phyloP scores from a whole-genome alignment of 2,888 invertebrate genomes.

The Ommatoiulus sabulosus region DNA sequence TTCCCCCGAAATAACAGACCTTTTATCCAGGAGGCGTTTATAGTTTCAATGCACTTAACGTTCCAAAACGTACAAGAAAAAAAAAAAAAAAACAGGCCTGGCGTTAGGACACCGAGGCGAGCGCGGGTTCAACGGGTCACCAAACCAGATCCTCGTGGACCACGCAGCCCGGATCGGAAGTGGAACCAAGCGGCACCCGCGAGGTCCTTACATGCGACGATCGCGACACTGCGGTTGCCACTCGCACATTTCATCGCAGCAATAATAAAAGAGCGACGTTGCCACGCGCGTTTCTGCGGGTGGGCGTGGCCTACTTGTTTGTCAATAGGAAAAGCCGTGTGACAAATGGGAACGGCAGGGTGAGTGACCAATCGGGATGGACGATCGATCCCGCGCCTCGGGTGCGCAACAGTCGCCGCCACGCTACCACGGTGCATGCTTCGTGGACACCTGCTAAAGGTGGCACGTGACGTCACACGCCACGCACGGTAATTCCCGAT shows the following conservation, averaged over 20 bases:
- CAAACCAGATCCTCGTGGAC: background rate
- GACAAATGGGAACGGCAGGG: conserved; percentile 29
- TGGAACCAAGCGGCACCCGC: background rate
- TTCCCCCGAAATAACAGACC: too few species aligned
- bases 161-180: background rate
- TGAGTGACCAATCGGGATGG: conserved; percentile 1
- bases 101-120: background rate
- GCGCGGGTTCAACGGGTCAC: background rate
- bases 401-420: background rate
- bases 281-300: background rate
- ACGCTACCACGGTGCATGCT: too few species aligned
- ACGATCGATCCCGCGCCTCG: background rate
- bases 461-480: background rate
- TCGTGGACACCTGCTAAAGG: background rate
- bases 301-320: background rate
- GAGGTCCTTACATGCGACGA: background rate
- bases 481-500: background rate
- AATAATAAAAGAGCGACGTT: background rate
- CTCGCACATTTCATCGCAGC: background rate
- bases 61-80: background rate
- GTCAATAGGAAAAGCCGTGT: background rate
- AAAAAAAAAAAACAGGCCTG: background rate
- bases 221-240: background rate
- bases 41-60: background rate
- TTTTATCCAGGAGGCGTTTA: background rate